Evolutionary conservation across 2,113 vertebrate genomes (phyloP), one percentile per base, ranked within the genome.

Genomic region (Rallus limicola): DNA sequence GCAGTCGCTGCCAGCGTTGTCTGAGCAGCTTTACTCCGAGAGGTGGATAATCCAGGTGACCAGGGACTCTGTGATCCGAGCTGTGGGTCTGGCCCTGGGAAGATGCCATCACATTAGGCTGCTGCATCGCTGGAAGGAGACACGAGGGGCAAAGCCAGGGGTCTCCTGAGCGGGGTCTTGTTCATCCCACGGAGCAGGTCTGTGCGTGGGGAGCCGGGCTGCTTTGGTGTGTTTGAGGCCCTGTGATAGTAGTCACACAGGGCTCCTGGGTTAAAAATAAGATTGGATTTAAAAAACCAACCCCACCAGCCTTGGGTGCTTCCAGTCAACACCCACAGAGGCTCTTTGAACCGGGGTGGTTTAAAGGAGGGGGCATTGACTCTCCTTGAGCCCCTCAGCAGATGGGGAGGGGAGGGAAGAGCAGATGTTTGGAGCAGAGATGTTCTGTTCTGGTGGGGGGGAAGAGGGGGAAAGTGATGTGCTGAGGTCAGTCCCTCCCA

Each of bases 41-140:
- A 33, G 48, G 76, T 64, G 72, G 92, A 88, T 97, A 96, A 97
- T 94, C 95, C 96, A 46, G 71, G 23, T 77, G 87, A 90, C 33
- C 59, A 15, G 6, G 0, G 78, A 6, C 42, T 19, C 40, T 60
- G 44, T 6, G 12, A 31, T 36, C 76, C 9, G 82, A 86, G 89
- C 81, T 63, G 88, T 7, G 9, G 13, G 36, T 46, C 28, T 19
- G 50, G 65, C 81, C 74, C 38, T 6, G 48, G 52, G 40, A 38
- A 70, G 87, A 24, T 34, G 86, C 52, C 2, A 2, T 25, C 0
- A 4, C 64, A 6, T 42, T 19, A 58, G 72, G 44, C 34, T 86
- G 82, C 91, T 31, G 1, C 68, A 2, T 74, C 0, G 0, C 82
- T 79, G 71, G 48, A 75, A 90, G 84, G 72, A 79, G 71, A 7